Evolutionary conservation across 2,888 invertebrate genomes (phyloP).

Genomic region (Drosophila hawaiiensis): DNA sequence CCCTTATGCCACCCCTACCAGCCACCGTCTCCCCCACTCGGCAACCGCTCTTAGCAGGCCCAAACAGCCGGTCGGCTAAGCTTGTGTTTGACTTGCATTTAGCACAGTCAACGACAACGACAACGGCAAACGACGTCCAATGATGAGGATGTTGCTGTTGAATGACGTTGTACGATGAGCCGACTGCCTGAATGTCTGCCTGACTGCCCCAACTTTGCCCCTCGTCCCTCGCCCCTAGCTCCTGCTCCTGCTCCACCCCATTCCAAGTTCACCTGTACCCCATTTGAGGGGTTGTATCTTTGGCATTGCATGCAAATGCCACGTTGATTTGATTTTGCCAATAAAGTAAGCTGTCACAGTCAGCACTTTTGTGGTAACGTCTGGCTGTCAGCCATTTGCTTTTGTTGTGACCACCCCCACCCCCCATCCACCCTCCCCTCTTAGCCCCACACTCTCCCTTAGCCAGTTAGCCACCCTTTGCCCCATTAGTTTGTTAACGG

Average conservation of each 20-base stretch:
- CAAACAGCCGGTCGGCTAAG: constrained; percentile 14
- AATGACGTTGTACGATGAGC: constrained; percentile 19
- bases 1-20: constrained; percentile 20
- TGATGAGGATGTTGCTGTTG: constrained; percentile 24
- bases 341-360: constrained; percentile 83
- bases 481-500: constrained; percentile 27
- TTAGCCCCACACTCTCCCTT: background rate
- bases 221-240: background rate
- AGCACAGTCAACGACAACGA: constrained; percentile 61
- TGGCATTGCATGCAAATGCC: constrained; percentile 75
- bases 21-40: background rate
- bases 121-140: constrained; percentile 19
- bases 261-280: background rate
- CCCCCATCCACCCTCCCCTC: background rate
- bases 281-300: constrained; percentile 62
- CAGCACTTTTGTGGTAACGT: constrained; percentile 76
- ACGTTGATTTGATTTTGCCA: constrained; percentile 82
- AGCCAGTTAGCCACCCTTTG: background rate
- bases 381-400: constrained; percentile 57
- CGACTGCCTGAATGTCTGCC: constrained; percentile 4
- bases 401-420: constrained; percentile 37
- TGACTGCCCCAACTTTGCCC: background rate
- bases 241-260: background rate
- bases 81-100: constrained; percentile 79
- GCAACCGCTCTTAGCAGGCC: background rate